Evolutionary conservation across 2,888 invertebrate genomes (phyloP).

Genomic region (Colletes collaris): DNA sequence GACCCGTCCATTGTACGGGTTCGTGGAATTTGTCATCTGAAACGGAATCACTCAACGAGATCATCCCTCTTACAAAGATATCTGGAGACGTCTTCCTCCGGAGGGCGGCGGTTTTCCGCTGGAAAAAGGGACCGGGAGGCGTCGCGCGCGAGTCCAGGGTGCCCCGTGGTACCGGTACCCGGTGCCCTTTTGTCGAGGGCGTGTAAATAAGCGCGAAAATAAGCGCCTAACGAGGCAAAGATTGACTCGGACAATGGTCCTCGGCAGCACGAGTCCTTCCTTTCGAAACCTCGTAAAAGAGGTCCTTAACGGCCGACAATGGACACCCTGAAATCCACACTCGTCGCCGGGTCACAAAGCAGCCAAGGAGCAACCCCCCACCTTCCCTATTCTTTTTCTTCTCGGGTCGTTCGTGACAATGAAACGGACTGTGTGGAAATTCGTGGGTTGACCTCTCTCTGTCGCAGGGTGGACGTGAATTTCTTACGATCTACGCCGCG

Average conservation of each 20-base stretch:
- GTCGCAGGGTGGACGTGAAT: conserved; percentile 34
- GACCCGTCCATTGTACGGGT: background rate
- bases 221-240: conserved; percentile 82
- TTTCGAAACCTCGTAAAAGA: conserved; percentile 69
- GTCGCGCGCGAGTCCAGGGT: conserved; percentile 32
- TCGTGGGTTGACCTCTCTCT: conserved; percentile 80
- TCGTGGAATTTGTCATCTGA: conserved; percentile 6
- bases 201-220: conserved; percentile 81
- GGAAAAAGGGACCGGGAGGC: background rate
- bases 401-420: conserved; percentile 66
- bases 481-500: conserved; percentile 25
- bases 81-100: background rate
- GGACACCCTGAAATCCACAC: conserved; percentile 79
- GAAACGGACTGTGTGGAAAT: conserved; percentile 75
- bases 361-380: conserved; percentile 50
- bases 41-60: conserved; percentile 33
- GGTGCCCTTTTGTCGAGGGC: conserved; percentile 60
- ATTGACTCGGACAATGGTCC: conserved; percentile 80
- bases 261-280: conserved; percentile 75
- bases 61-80: conserved; percentile 13
- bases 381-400: background rate
- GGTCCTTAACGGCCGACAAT: conserved; percentile 76
- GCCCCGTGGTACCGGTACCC: conserved; percentile 10
- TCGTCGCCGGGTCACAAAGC: conserved; percentile 58
- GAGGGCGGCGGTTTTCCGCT: background rate